phyloP scores from a whole-genome alignment of 2,888 invertebrate genomes.

The Allacma fusca region DNA sequence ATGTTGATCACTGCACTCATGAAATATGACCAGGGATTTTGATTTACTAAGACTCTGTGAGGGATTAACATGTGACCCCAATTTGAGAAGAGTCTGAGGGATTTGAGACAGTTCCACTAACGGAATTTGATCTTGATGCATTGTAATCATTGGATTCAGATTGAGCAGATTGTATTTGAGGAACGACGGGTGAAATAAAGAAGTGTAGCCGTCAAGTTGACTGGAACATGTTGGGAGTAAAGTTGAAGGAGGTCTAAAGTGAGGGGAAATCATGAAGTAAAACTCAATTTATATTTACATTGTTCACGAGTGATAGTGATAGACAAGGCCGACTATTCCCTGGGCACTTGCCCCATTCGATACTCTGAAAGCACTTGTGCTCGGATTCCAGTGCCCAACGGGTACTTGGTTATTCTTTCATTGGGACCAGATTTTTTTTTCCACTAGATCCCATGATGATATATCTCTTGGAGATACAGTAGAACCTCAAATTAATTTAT shows the following conservation, averaged over 20 bases:
- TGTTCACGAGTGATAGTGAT: conserved; percentile 16
- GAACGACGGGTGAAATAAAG: too few species aligned
- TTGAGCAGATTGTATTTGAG: too few species aligned
- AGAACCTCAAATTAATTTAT: neutral
- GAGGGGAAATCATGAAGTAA: conserved; percentile 17
- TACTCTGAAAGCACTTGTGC: neutral
- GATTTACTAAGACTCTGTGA: too few species aligned
- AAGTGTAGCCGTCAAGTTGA: neutral
- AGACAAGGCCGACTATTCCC: conserved; percentile 21
- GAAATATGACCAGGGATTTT: too few species aligned
- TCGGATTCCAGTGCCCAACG: neutral
- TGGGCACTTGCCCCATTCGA: neutral
- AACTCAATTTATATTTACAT: conserved; percentile 36
- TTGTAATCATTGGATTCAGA: too few species aligned
- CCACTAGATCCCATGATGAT: too few species aligned
- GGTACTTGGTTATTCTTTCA: neutral
- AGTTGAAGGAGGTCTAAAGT: neutral
- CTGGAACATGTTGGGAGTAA: neutral
- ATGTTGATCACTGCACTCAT: too few species aligned
- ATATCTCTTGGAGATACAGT: neutral
- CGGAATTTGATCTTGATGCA: too few species aligned
- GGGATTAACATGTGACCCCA: too few species aligned
- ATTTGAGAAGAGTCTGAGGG: too few species aligned
- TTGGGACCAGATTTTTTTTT: neutral
- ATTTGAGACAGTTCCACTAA: too few species aligned